Conservation (phyloP, 2,797 vertebrate species). For the Dendrocincla fuliginosa region DNA sequence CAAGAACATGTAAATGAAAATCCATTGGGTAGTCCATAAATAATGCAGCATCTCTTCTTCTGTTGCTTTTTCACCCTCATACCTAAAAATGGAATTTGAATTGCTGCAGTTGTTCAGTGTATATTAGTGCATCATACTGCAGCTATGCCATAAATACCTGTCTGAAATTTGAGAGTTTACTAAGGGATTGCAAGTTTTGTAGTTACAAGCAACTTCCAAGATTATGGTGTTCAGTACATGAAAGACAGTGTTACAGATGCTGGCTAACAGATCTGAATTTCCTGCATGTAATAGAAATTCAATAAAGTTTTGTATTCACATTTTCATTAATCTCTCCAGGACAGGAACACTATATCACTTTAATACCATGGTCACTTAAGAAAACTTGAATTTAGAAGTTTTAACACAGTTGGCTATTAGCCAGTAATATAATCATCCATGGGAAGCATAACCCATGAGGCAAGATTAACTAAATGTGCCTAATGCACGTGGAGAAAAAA, state of each 20-base stretch:
- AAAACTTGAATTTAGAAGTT: not conserved
- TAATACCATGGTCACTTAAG: not conserved
- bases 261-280: not conserved
- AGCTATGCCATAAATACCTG: not conserved
- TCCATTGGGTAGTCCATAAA: not conserved
- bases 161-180: not conserved
- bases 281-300: not conserved
- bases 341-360: not conserved
- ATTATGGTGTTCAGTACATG: rapidly evolving
- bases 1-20: not conserved
- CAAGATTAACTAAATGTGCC: not conserved
- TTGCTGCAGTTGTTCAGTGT: not conserved
- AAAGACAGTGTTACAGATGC: not conserved
- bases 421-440: not conserved
- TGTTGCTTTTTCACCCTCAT: not conserved
- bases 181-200: not conserved
- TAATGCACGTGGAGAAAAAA: not conserved
- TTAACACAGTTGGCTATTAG: not conserved
- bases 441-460: not conserved
- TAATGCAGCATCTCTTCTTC: not conserved
- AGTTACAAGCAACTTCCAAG: not conserved
- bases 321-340: not conserved
- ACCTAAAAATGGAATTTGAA: not conserved
- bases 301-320: not conserved
- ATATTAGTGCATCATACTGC: not conserved